Evolutionary conservation across 2,797 vertebrate species (phyloP), one percentile per base, ranked within the genome.

Genomic region (Labroides dimidiatus): DNA sequence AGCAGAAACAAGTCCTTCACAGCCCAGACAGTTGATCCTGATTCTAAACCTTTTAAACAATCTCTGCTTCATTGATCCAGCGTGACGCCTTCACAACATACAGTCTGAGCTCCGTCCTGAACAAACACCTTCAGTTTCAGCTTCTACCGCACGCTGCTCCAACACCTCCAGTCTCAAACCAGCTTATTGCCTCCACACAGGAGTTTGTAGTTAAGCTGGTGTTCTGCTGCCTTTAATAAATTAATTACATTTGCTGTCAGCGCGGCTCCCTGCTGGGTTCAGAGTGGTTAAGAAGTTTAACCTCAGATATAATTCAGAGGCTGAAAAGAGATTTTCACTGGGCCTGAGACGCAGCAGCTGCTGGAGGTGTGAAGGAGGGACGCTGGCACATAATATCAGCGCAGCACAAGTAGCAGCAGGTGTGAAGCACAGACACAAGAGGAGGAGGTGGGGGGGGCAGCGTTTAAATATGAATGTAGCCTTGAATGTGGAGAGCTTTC

Each of bases 331-430:
- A 74, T 64, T 64, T 12, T 69, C 77, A 85, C 39, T 9, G 39
- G 80, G 72, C 64, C 65, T 75, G 64, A 80, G 74, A 78, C 36
- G 4, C 23, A 86, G 76, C 88, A 90, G 88, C 88, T 90, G 90
- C 16, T 73, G 19, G 41, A 24, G 47, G 49, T 15, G 23, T 27
- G 16, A 36, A 1, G 23, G 4, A 44, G 45, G 37, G 1, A 16
- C n/a, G 15, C 5, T 16, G 71, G 50, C 39, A 21, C 70, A 75
- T 73, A 70, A 73, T 78, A 77, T 81, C 68, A 64, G 63, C 23
- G 44, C 45, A 52, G 41, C 75, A 65, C n/a, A 72, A 90, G 83
- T 5, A 67, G 82, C 72, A 87, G 87, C 91, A 92, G 90, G 90
- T 90, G 90, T 75, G 20, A 44, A 63, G 30, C n/a, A 42, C 23